Evolutionary conservation across 1,140 invertebrate genomes (phyloP).

Genomic region (Mactra quadrangularis): DNA sequence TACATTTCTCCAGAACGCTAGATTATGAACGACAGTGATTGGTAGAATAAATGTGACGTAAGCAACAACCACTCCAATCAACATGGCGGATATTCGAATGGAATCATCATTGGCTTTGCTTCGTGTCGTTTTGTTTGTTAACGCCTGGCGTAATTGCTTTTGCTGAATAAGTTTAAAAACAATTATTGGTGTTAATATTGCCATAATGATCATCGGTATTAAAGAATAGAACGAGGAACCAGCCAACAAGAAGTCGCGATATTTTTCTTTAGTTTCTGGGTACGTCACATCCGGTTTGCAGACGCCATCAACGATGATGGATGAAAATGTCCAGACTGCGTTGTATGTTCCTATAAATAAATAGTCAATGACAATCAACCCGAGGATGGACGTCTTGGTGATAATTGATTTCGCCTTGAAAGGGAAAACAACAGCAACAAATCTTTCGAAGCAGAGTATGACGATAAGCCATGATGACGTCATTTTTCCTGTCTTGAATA

Average conservation of each 20-base stretch:
- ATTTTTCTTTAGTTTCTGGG: constrained; percentile 23
- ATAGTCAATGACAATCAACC: constrained; percentile 33
- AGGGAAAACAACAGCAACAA: constrained; percentile 67
- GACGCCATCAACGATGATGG: constrained; percentile 44
- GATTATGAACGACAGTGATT: constrained; percentile 55
- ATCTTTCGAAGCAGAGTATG: constrained; percentile 64
- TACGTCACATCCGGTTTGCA: constrained; percentile 57
- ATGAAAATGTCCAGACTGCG: constrained; percentile 55
- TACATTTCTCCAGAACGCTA: constrained; percentile 32
- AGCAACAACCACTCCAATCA: constrained; percentile 57
- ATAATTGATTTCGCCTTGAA: constrained; percentile 60
- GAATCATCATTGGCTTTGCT: constrained; percentile 24
- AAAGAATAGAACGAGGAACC: constrained; percentile 52
- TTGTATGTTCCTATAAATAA: constrained; percentile 33
- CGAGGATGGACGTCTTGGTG: constrained; percentile 49
- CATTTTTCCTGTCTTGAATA: constrained; percentile 65
- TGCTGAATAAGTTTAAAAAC: constrained; percentile 25
- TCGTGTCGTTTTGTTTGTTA: neutral
- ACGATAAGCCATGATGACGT: constrained; percentile 70
- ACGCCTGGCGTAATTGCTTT: neutral
- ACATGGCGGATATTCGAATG: constrained; percentile 46
- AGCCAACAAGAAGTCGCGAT: constrained; percentile 34
- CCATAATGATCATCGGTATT: constrained; percentile 55
- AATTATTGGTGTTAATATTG: constrained; percentile 45
- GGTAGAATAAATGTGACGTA: constrained; percentile 55